Base-by-base conservation (phyloP, 2,888 invertebrate species). In the Trichogramma dendrolimi region DNA sequence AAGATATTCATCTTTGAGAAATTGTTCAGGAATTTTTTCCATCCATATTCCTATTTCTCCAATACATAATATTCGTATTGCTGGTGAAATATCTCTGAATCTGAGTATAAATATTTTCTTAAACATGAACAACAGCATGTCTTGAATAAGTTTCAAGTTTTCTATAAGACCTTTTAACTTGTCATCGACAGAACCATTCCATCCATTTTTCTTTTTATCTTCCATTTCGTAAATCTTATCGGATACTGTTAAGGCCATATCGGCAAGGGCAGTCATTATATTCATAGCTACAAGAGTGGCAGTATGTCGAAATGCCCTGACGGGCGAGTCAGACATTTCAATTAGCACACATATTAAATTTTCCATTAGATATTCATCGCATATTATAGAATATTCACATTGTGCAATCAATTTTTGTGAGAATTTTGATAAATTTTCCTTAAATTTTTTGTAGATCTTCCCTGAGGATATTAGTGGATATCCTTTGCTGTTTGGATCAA, bases 11-110 rank as follows among this genome's bases (percentile, higher is more conserved):
- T 99, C 99, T 75, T 99, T 98, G n/a, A 99, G 84, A 78, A 99
- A 99, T 80, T 97, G 96, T 67, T 95, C 93, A 54, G 98, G 98
- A 79, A 98, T 98, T 76, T 95, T 95, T 77, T 95, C 94, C 97
- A 99, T 99, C 99, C 99, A 99, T 51, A 95, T 90, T 10, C 99
- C 99, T 71, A 99, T 96, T 83, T 99, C 99, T 1, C 93, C 90
- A 94, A 99, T 98, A 70, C 98, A 98, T 73, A 99, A 96, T 0
- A 95, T 90, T 64, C 99, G 83, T 67, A 99, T 98, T 79, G 98
- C 98, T 0, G 97, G 94, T 63, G 97, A 82, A 0, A 95, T 95
- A 78, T 99, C 99, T 71, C 92, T 85, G 81, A 96, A 97, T 73
- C 96, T 85, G 81, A 99, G 99, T 51, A 99, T 98, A 77, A 99